Base-by-base conservation (phyloP, 2,888 invertebrate genomes). In the Mystacides longicornis region DNA sequence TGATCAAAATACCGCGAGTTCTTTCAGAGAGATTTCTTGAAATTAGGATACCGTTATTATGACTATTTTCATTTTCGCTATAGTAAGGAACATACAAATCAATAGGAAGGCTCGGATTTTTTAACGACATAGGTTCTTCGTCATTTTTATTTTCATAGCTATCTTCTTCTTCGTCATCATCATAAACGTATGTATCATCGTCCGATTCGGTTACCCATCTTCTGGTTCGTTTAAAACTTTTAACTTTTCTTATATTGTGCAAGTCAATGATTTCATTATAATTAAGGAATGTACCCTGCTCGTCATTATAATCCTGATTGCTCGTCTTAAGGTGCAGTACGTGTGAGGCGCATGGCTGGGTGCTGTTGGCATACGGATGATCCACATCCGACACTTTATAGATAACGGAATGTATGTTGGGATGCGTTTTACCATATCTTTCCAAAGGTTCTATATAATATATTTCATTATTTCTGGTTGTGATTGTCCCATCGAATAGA, bases 401-500 rank as follows among this genome's bases (percentile, higher is more conserved):
- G 64, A 93, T 85, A 68, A 93, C 86, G 65, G 89, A 89, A 74
- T 92, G 92, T 73, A 89, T 76, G 61, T 75, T 70, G 23, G 74
- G 72, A 64, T 79, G 73, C 61, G 76, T 73, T 63, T 80, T 75
- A 63, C 74, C 71, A 69, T 87, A 89, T 64, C 87, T 80, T 64
- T 81, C 81, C 55, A 87, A 75, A 5, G 89, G 89, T 71, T 94
- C 93, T 64, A 94, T 81, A 71, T 90, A 92, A 73, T 85, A 91
- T 65, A 91, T 88, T 66, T 89, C 89, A 51, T 82, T 46, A 4
- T 76, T 14, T 55, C 78, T 75, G 51, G 90, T 88, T 70, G 83
- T 81, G 67, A 95, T 86, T 54, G 88, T 88, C 52, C 94, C 95
- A 69, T 95, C 94, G 71, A 95, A 90, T 56, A 92, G 79, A 55